Conservation (phyloP, 2,113 vertebrate species). For the Ploceus nigricollis region DNA sequence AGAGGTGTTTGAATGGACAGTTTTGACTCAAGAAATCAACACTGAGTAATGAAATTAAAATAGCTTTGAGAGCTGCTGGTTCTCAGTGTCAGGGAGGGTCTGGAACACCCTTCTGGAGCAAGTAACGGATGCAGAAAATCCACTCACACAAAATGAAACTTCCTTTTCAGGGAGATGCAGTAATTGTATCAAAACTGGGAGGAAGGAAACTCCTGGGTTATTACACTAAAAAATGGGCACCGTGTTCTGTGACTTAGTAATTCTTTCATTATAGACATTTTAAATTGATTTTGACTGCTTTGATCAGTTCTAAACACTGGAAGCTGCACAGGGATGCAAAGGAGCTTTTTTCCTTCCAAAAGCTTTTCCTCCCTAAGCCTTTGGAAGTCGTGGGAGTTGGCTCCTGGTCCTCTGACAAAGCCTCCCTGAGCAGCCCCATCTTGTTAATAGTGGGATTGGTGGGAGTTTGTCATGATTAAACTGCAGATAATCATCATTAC, state of each 20-base stretch:
- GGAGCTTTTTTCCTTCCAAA: neutral
- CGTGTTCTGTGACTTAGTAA: neutral
- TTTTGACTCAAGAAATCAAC: neutral
- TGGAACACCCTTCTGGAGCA: neutral
- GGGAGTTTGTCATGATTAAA: neutral
- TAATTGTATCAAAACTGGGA: neutral
- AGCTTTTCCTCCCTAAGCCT: neutral
- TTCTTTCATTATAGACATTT: neutral
- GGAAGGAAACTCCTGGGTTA: neutral
- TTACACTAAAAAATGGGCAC: rapidly evolving
- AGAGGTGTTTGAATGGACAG: neutral
- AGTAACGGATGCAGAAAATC: neutral
- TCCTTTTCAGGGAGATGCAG: neutral
- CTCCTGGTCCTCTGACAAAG: neutral
- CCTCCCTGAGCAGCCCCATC: neutral
- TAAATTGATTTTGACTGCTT: neutral
- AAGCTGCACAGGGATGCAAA: neutral
- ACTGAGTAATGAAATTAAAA: neutral
- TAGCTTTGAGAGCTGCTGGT: neutral
- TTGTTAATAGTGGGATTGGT: neutral
- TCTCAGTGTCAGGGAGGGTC: neutral
- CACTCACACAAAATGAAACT: neutral
- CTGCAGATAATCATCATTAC: neutral
- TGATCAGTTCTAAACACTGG: neutral
- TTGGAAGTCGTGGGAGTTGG: neutral